Evolutionary conservation across 2,797 vertebrate species (phyloP), one percentile per base, ranked within the genome.

Genomic region (Melanotaenia nigrans): DNA sequence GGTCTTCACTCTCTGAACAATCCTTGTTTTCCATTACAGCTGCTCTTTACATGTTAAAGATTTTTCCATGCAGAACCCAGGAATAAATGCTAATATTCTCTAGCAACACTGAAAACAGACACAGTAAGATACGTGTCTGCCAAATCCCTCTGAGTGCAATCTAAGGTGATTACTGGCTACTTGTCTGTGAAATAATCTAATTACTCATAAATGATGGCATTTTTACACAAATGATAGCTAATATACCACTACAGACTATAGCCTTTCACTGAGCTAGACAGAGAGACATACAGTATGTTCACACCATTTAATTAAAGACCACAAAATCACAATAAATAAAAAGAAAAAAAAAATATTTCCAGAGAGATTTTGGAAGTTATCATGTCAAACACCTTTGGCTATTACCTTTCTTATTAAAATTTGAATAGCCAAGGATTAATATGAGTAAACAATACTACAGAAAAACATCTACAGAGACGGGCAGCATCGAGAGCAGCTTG

Each of bases 111-210:
- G 16, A 49, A 16, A 65, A 66, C 32, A 72, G 71, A 72, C 65
- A 60, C 65, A 79, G 18, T 42, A 30, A 71, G 75, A 83, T 61
- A 65, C 63, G 54, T 65, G 57, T 78, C 42, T 68, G 38, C 45
- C 55, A 70, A 78, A 76, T 72, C 62, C 73, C 75, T 68, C 5
- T 16, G 64, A 68, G 77, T 68, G 59, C 73, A 73, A 78, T 80
- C 68, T 54, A 4, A 62, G 4, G 63, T 79, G 77, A 85, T 89
- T 73, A 78, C 75, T 82, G 74, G 77, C 89, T 80, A 82, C 68
- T 82, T 83, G 79, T 77, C 83, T 87, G 77, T 82, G 73, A 88
- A 87, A 90, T 82, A 68, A 65, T 75, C 73, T 78, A 79, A 85
- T 49, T 59, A 56, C 71, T 85, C 75, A 86, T 85, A 68, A 67